phyloP scores from a whole-genome alignment of 2,113 vertebrate species.

The Ceyx margarethae region DNA sequence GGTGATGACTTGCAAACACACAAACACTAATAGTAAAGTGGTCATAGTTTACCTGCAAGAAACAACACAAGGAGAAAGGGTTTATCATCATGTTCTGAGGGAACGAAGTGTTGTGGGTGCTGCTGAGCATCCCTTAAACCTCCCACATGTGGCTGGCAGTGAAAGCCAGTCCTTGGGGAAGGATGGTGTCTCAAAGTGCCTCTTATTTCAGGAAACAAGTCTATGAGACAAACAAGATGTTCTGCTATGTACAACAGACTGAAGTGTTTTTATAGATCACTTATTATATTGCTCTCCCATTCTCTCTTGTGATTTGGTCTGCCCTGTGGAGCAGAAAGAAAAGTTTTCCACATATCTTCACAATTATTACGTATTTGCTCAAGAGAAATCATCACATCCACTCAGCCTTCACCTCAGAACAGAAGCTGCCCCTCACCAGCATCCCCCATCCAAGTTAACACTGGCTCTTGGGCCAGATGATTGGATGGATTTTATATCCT shows the following conservation, averaged over 20 bases:
- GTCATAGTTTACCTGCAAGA: conserved; percentile 88
- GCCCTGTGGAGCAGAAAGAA: not conserved
- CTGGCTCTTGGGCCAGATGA: not conserved
- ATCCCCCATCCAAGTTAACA: not conserved
- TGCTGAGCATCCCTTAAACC: not conserved
- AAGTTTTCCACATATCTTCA: not conserved
- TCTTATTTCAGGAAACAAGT: not conserved
- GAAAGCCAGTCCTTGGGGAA: not conserved
- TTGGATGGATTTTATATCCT: not conserved
- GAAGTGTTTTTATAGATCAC: not conserved
- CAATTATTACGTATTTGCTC: not conserved
- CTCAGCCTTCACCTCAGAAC: not conserved
- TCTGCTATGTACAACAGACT: not conserved
- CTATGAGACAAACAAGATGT: not conserved
- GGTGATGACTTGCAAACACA: conserved; percentile 78
- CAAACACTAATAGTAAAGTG: conserved; percentile 80
- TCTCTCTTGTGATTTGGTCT: not conserved
- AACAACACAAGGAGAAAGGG: conserved; percentile 24
- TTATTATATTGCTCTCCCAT: not conserved
- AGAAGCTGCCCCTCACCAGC: not conserved
- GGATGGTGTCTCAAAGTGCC: not conserved
- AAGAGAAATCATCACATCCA: not conserved
- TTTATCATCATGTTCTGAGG: not conserved
- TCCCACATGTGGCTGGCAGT: not conserved
- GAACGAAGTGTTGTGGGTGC: not conserved